These are phyloP conservation scores for Enteromius afrohamiltoni DNA, from an alignment of 2,797 vertebrate species.

Conservation along the genomic window DNA sequence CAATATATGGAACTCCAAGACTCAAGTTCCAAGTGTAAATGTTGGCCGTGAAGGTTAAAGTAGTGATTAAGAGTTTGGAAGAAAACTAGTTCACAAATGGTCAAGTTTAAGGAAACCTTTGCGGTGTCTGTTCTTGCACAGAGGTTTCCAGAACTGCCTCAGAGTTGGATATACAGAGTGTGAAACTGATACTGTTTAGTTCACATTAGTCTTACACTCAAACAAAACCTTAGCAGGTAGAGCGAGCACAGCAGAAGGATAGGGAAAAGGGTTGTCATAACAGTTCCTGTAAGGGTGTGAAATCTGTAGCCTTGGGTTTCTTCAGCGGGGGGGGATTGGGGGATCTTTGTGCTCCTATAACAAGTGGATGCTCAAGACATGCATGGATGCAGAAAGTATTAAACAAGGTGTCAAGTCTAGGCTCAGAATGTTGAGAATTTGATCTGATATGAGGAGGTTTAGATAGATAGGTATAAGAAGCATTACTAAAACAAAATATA, in stretches of 20 bases:
- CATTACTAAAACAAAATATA: background rate
- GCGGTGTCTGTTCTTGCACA: background rate
- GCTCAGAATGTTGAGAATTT: background rate
- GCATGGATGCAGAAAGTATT: background rate
- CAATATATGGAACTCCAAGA: background rate
- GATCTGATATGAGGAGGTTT: background rate
- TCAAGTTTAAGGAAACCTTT: background rate
- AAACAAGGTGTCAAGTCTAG: background rate
- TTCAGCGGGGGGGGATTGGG: background rate
- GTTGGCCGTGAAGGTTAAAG: background rate
- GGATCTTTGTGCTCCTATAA: background rate
- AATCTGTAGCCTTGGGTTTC: conserved; percentile 48
- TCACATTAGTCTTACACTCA: background rate
- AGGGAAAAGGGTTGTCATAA: conserved; percentile 9
- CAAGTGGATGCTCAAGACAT: background rate
- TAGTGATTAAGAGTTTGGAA: background rate
- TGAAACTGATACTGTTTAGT: too few relatives aligned
- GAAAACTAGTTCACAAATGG: background rate
- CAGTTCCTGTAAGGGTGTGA: conserved; percentile 56
- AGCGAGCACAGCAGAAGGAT: background rate
- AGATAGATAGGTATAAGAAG: background rate
- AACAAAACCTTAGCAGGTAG: conserved; percentile 26
- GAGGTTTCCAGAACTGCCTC: background rate
- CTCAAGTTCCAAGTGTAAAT: background rate
- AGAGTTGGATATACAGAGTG: too few relatives aligned